A percentile compares a stretch with the other conserved stretches of the same genome.
These are phyloP conservation scores for Hydropsyche tenuis DNA, from an alignment of 1,140 invertebrate species.

Conservation along the genomic window DNA sequence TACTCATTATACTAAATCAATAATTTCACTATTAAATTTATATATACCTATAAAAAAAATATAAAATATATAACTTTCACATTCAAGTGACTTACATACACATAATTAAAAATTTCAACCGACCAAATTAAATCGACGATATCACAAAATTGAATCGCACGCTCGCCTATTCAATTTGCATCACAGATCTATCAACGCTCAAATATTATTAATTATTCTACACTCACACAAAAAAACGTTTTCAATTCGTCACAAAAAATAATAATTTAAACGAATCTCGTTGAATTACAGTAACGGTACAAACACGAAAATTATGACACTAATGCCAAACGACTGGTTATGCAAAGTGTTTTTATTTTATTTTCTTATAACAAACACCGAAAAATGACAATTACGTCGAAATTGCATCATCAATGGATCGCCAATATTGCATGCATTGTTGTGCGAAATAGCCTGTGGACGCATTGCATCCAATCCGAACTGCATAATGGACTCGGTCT, in stretches of 20 bases:
- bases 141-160: neutral
- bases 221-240: neutral
- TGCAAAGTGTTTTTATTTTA: neutral
- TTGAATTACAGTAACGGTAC: slow-evolving; percentile 30
- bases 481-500: slow-evolving; percentile 23
- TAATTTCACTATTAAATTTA: too few species aligned
- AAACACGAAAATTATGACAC: slow-evolving; percentile 12
- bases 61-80: too few species aligned
- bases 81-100: too few species aligned
- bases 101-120: too few species aligned
- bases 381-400: neutral
- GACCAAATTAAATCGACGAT: neutral
- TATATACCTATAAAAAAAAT: too few species aligned
- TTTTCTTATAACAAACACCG: too few species aligned
- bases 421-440: neutral
- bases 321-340: slow-evolving; percentile 30
- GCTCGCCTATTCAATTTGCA: too few species aligned
- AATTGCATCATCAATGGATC: neutral
- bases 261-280: neutral
- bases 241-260: neutral
- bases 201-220: too few species aligned
- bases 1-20: too few species aligned
- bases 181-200: too few species aligned
- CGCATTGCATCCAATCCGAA: neutral
- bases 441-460: too few species aligned